These are phyloP conservation scores for Nomada ruficornis DNA, from an alignment of 2,888 invertebrate genomes.

Conservation along the genomic window DNA sequence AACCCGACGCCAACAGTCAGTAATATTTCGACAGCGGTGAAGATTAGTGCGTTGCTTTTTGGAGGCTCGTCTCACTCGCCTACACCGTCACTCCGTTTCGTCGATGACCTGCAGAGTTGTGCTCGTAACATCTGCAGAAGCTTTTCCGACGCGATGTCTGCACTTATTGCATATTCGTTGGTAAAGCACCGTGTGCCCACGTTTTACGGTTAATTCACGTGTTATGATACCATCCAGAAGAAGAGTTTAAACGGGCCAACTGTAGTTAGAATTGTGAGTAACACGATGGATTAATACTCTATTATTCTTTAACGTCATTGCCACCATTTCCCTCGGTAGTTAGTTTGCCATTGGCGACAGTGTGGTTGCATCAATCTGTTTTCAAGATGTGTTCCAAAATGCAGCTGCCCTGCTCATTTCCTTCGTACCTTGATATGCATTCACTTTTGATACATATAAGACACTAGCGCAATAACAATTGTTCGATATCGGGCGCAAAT, in stretches of 20 bases:
- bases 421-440: no score
- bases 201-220: conserved; percentile 17
- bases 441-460: no score
- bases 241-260: conserved; percentile 43
- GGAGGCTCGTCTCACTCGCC: background rate
- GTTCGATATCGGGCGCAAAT: background rate
- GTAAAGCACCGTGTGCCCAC: conserved; percentile 18
- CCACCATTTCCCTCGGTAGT: background rate
- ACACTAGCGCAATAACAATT: background rate
- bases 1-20: conserved; percentile 49
- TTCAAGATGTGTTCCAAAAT: conserved; percentile 46
- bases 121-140: background rate
- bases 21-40: conserved; percentile 42
- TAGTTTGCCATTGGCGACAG: conserved; percentile 1
- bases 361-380: conserved; percentile 17
- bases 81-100: background rate
- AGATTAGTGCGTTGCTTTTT: conserved; percentile 14
- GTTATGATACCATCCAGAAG: conserved; percentile 50
- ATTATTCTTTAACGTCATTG: background rate
- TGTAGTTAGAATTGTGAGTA: conserved; percentile 45
- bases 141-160: conserved; percentile 30
- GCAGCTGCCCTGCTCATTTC: no score
- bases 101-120: background rate
- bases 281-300: background rate
- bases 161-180: conserved; percentile 9